Base-by-base conservation (phyloP, 2,888 invertebrate species). In the Adineta ricciae region DNA sequence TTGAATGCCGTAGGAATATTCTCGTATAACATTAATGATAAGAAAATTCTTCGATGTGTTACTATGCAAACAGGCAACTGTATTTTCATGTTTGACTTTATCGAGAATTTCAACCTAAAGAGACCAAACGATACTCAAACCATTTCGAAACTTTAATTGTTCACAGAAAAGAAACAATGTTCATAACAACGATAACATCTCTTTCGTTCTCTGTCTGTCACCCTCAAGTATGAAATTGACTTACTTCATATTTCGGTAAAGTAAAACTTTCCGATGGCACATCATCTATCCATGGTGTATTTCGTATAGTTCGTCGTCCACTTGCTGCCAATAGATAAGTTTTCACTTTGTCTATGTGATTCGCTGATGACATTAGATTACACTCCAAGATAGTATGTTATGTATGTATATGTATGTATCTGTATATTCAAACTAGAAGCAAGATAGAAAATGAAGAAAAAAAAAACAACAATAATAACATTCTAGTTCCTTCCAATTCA, bases 221-320 rank as follows among this genome's bases (percentile, higher is more conserved):
- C 46, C 11, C 46, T 32, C 32, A 14, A 36, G 5, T 41, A n/a
- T 16, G 41, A 78, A 24, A 78, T 41, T 8, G 7, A 41, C 41
- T 78, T n/a, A 78, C 78, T n/a, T 78, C 78, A 78, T 78, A 78
- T 78, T 78, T 78, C 11, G 78, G 78, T 41, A 78, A 78, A 41
- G 78, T 78, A 78, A 78, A 78, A n/a, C 41, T 78, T 78, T 78
- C 78, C 14, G 78, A 78, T 78, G 78, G 41, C 14, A 78, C 41
- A 38, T 78, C 78, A 41, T 78, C 78, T 41, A 41, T 78, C 78
- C 78, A 78, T 78, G 24, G 78, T 41, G 78, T 41, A n/a, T 41
- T 41, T 41, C 78, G 78, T 41, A 41, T 41, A n/a, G 78, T 41
- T 78, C 41, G 38, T 41, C 78, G 38, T 38, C 78, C 78, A 78